A percentile compares a stretch with the other conserved stretches of the same genome.
These are phyloP conservation scores for Corythaixoides concolor DNA, from an alignment of 2,113 vertebrate genomes.

Conservation along the genomic window DNA sequence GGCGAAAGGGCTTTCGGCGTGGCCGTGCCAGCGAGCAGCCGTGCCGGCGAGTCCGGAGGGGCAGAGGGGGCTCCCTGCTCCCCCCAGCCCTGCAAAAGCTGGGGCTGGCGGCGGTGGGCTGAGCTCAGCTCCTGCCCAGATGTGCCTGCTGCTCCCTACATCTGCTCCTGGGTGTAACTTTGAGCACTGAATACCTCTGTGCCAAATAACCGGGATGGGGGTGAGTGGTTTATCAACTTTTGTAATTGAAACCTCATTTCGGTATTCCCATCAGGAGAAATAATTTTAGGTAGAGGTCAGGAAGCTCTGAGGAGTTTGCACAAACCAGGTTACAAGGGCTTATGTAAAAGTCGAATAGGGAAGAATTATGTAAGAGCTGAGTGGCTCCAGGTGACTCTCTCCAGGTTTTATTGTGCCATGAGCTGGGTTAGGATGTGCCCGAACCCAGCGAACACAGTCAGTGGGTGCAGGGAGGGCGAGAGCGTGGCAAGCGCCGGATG, in stretches of 20 bases:
- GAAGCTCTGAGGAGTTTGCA: constrained; percentile 1
- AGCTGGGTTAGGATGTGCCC: background rate
- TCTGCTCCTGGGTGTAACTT: background rate
- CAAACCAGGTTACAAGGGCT: constrained; percentile 63
- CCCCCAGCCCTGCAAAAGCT: background rate
- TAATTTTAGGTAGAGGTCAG: constrained; percentile 73
- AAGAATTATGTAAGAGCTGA: background rate
- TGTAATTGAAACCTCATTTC: constrained; percentile 58
- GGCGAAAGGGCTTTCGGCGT: rapidly evolving
- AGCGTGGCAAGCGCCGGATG: rapidly evolving
- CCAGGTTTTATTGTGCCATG: background rate
- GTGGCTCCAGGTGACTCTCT: background rate
- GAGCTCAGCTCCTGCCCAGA: background rate
- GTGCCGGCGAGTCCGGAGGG: rapidly evolving
- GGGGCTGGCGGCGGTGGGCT: background rate
- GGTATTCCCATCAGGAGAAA: constrained; percentile 59
- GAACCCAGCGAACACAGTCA: rapidly evolving
- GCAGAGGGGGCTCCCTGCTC: background rate
- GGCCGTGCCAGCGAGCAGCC: rapidly evolving
- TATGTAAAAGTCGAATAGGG: constrained; percentile 10
- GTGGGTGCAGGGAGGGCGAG: background rate
- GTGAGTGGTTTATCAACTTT: background rate
- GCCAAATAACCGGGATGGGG: background rate
- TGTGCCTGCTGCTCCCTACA: background rate
- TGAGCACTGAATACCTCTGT: background rate